phyloP scores from a whole-genome alignment of 2,113 vertebrate species.

The Menidia beryllina region DNA sequence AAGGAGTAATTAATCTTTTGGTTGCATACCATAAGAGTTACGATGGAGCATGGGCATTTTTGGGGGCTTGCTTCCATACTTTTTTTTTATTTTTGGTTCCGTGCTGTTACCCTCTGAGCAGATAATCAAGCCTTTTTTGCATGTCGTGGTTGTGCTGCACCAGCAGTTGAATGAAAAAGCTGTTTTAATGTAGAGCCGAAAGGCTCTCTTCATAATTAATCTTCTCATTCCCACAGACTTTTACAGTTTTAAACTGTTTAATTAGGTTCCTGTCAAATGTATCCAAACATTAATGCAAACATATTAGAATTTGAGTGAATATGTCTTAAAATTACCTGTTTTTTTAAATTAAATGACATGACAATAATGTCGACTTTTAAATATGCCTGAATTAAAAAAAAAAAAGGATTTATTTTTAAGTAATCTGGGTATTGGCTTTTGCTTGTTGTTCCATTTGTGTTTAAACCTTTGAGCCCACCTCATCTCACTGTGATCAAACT shows the following conservation, averaged over 20 bases:
- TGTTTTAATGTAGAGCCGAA: constrained; percentile 7
- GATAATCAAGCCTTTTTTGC: constrained; percentile 34
- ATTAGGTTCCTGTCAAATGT: neutral
- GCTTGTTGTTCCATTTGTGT: neutral
- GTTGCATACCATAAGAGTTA: neutral
- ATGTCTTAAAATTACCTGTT: too few species aligned
- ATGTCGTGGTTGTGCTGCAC: constrained; percentile 12
- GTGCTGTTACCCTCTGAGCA: constrained; percentile 31
- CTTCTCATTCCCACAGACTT: neutral
- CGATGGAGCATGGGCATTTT: neutral
- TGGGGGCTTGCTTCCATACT: constrained; percentile 20
- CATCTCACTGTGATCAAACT: too few species aligned
- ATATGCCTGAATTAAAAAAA: neutral
- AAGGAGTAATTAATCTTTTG: constrained; percentile 43
- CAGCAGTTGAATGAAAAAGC: constrained; percentile 7
- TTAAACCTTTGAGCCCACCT: neutral
- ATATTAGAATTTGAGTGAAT: too few species aligned
- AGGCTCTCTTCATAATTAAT: constrained; percentile 11
- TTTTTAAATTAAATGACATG: too few species aligned
- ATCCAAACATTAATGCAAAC: neutral
- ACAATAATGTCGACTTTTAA: neutral
- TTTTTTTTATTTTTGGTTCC: constrained; percentile 20
- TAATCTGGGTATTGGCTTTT: neutral
- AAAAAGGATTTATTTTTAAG: too few species aligned
- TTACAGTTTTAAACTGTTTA: constrained; percentile 12